These are phyloP conservation scores for Semnornis frantzii DNA, from an alignment of 2,113 vertebrate species.

Conservation along the genomic window DNA sequence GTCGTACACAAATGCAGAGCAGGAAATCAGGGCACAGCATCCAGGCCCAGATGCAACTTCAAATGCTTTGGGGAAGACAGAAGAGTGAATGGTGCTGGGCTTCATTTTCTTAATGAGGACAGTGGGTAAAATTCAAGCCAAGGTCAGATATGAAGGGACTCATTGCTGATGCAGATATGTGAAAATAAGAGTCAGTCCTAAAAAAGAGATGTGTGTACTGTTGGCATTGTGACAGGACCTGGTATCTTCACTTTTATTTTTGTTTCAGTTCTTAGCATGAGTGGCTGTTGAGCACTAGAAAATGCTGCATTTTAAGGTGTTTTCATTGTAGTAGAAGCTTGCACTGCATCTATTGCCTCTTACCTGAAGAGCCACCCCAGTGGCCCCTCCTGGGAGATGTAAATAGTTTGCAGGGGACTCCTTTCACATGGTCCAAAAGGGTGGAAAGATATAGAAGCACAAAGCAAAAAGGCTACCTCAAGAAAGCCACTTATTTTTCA, in stretches of 20 bases:
- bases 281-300: neutral
- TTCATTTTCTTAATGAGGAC: neutral
- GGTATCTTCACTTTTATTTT: neutral
- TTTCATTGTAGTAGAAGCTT: neutral
- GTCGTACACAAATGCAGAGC: neutral
- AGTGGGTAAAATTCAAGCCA: neutral
- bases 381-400: fast-evolving
- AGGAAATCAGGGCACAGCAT: neutral
- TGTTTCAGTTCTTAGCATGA: neutral
- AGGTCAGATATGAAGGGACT: neutral
- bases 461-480: neutral
- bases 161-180: neutral
- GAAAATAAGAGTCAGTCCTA: neutral
- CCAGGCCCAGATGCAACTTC: neutral
- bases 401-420: neutral
- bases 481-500: neutral
- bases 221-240: neutral
- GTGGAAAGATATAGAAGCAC: neutral
- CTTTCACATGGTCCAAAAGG: neutral
- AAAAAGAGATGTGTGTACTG: neutral
- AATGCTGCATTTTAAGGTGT: fast-evolving
- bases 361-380: neutral
- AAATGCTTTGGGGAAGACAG: neutral
- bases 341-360: neutral
- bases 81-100: neutral